Percentiles rank a stretch among this genome's conserved stretches.
phyloP scores from a whole-genome alignment of 2,888 invertebrate genomes.

The Brachynemurus nebulosus region DNA sequence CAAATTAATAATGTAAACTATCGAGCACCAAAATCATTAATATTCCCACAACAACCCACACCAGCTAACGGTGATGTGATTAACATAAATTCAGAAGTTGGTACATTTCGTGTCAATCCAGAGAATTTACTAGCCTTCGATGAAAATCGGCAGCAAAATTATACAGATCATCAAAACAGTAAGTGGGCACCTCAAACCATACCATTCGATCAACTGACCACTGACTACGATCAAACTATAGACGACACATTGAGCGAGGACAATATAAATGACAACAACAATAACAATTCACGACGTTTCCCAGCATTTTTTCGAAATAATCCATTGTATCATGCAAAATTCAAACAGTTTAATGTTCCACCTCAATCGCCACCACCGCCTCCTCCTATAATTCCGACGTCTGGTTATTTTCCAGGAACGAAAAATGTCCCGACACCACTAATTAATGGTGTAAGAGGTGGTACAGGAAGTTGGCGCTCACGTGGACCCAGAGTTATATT shows the following conservation, averaged over 20 bases:
- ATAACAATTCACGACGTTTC: background rate
- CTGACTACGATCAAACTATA: background rate
- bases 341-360: background rate
- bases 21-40: background rate
- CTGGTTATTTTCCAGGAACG: background rate
- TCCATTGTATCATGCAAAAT: background rate
- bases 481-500: slow-evolving; percentile 32
- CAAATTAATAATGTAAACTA: no score
- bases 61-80: background rate
- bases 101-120: background rate
- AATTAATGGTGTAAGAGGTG: background rate
- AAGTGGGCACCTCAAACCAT: background rate
- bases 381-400: no score
- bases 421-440: background rate
- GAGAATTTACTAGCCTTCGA: background rate
- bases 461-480: slow-evolving; percentile 10
- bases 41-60: background rate
- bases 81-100: background rate
- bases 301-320: background rate
- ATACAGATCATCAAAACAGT: background rate
- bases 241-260: no score
- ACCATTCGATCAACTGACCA: background rate
- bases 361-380: slow-evolving; percentile 4
- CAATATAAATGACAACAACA: background rate
- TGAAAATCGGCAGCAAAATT: background rate